A percentile compares a stretch with the other conserved stretches of the same genome.
These are phyloP conservation scores for Piliocolobus tephrosceles DNA, from an alignment of 2,113 vertebrate species.

Conservation along the genomic window DNA sequence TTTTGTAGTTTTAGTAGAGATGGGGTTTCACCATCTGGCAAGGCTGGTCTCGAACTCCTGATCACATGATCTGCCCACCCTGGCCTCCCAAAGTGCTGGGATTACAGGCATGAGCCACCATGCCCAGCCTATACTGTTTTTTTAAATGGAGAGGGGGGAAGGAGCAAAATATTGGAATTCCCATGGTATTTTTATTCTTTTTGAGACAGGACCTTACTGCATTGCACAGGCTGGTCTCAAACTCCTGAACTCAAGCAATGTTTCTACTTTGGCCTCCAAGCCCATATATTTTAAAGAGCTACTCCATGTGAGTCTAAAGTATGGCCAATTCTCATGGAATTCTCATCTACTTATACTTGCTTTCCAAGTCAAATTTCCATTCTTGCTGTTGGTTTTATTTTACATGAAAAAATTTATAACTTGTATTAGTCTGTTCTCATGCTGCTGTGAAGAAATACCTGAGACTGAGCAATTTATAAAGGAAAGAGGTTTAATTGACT, in stretches of 20 bases:
- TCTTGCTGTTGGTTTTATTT: neutral
- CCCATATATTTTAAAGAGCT: neutral
- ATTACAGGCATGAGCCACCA: too few relatives aligned
- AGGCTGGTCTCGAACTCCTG: too few relatives aligned
- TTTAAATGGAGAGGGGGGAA: too few relatives aligned
- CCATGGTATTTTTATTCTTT: neutral
- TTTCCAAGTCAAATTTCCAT: conserved; percentile 40
- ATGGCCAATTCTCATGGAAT: neutral
- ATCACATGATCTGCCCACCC: too few relatives aligned
- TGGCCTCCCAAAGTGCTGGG: too few relatives aligned
- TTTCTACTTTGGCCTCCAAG: neutral
- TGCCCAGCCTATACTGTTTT: too few relatives aligned
- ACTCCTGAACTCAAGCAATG: neutral
- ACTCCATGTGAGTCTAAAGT: neutral
- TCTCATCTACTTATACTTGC: neutral
- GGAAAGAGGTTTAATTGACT: too few relatives aligned
- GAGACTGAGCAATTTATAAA: too few relatives aligned
- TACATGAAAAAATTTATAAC: neutral
- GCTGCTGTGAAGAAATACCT: too few relatives aligned
- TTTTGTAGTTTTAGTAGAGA: too few relatives aligned
- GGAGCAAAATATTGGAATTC: neutral
- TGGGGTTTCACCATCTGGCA: too few relatives aligned
- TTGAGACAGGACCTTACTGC: neutral
- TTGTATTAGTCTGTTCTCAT: too few relatives aligned
- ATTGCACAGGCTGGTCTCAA: neutral